Conservation (phyloP, 1,140 invertebrate genomes). For the Brachionus sp. region DNA sequence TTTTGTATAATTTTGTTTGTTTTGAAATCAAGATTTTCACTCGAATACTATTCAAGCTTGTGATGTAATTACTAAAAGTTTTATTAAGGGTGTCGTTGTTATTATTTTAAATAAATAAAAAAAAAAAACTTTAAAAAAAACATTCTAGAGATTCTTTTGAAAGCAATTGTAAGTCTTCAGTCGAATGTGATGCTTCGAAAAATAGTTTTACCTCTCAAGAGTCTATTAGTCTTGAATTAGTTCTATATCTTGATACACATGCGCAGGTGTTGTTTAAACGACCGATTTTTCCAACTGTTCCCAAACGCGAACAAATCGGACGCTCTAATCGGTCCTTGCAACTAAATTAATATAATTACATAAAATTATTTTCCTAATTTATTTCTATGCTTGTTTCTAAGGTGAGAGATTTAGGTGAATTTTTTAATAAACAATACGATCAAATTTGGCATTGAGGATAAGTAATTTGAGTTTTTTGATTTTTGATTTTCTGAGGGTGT, state of each 20-base stretch:
- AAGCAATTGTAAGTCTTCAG: neutral
- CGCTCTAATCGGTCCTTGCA: neutral
- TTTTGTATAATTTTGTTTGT: neutral
- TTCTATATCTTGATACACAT: neutral
- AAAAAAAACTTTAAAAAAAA: neutral
- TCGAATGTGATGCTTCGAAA: neutral
- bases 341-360: neutral
- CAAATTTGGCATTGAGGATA: neutral
- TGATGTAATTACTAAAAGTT: neutral
- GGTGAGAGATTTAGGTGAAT: neutral
- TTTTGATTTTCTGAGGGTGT: neutral
- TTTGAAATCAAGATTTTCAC: conserved; percentile 3
- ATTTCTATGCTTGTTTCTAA: neutral
- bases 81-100: neutral
- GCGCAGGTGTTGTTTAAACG: neutral
- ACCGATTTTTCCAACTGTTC: neutral
- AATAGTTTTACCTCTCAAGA: neutral
- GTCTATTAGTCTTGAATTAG: neutral
- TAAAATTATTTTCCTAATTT: neutral
- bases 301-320: neutral
- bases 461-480: neutral
- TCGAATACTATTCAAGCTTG: neutral
- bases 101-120: neutral
- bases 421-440: neutral
- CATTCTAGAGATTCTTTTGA: conserved; percentile 8